A percentile compares a stretch with the other conserved stretches of the same genome.
Evolutionary conservation across 2,888 invertebrate species (phyloP).

Genomic region (Pseudoips prasinana): DNA sequence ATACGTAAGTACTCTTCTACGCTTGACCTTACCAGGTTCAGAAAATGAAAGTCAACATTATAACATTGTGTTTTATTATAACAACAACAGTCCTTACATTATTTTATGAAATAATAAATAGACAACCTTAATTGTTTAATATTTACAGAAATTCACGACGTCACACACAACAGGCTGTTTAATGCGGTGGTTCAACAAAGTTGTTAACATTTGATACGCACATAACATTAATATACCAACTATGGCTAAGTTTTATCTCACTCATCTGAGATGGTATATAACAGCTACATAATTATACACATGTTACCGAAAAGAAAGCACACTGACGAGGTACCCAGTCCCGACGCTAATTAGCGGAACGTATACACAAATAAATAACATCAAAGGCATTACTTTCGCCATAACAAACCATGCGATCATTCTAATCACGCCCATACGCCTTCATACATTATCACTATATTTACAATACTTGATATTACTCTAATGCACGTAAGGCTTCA

Average conservation of each 20-base stretch:
- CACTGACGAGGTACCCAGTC: conserved; percentile 39
- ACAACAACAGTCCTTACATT: conserved; percentile 58
- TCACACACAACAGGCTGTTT: conserved; percentile 31
- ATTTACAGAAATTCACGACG: conserved; percentile 75
- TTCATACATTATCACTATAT: conserved; percentile 46
- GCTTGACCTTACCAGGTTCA: neutral
- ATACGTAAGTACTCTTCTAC: neutral
- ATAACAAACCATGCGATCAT: conserved; percentile 32
- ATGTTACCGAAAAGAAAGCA: conserved; percentile 60
- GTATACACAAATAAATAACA: conserved; percentile 57
- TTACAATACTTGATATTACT: conserved; percentile 42
- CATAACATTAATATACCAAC: neutral
- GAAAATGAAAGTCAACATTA: conserved; percentile 22
- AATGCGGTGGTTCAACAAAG: conserved; percentile 16
- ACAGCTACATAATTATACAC: conserved; percentile 47
- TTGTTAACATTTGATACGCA: conserved; percentile 15
- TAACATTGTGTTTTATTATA: conserved; percentile 43
- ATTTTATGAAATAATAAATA: conserved; percentile 67
- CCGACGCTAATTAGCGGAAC: conserved; percentile 57
- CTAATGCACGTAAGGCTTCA: conserved; percentile 63
- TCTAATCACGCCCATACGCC: conserved; percentile 30
- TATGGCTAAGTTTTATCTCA: conserved; percentile 29
- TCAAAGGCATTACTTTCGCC: conserved; percentile 39
- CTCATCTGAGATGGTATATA: conserved; percentile 26
- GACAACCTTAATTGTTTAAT: conserved; percentile 53